Evolutionary conservation across 2,113 vertebrate species (phyloP).

Genomic region (Crotalus tigris): DNA sequence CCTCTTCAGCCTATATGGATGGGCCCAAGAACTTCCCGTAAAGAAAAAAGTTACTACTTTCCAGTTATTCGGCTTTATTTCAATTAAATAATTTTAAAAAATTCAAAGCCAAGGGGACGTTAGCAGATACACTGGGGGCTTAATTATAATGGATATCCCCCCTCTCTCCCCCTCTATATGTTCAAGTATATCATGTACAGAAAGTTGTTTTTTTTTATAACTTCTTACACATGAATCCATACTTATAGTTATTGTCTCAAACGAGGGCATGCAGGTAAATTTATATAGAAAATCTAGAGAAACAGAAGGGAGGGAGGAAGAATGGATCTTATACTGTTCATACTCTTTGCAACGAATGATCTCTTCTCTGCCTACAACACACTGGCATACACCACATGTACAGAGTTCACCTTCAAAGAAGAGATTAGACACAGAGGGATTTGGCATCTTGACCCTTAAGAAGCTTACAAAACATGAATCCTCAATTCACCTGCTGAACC

Average conservation of each 20-base stretch:
- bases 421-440: conserved; percentile 23
- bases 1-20: not conserved
- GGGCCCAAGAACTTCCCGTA: not conserved
- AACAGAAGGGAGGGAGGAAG: not conserved
- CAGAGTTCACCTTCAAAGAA: not conserved
- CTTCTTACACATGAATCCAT: not conserved
- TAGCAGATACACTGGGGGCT: not conserved
- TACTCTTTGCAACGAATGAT: not conserved
- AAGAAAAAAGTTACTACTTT: not conserved
- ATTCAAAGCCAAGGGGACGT: not conserved
- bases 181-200: too few relatives aligned
- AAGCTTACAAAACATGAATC: conserved; percentile 10
- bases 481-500: not conserved
- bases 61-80: not conserved
- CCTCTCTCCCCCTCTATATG: not conserved
- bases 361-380: not conserved
- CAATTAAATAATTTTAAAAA: not conserved
- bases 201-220: too few relatives aligned
- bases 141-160: not conserved
- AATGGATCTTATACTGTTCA: too few relatives aligned
- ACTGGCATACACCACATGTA: not conserved
- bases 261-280: not conserved
- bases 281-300: not conserved
- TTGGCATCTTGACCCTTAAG: conserved; percentile 27
- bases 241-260: not conserved